phyloP scores from a whole-genome alignment of 2,797 vertebrate species.

The Trachops cirrhosus region DNA sequence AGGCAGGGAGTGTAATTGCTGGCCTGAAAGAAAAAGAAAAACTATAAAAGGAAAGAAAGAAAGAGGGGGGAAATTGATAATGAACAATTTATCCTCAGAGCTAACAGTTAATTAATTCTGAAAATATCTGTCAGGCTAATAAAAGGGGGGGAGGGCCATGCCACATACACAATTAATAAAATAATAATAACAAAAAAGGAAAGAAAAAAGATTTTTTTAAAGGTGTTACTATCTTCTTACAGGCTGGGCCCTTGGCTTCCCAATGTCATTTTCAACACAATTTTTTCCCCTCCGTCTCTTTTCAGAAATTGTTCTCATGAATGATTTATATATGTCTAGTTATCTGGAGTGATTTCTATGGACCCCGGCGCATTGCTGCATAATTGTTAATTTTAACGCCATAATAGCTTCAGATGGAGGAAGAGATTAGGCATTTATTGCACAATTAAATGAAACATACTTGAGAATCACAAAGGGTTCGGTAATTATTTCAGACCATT shows the following conservation, averaged over 20 bases:
- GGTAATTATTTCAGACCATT: conserved; percentile 99
- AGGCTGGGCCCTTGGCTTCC: conserved; percentile 93
- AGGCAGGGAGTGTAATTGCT: conserved; percentile 89
- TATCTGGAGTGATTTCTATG: conserved; percentile 99
- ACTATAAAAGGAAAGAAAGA: conserved; percentile 88
- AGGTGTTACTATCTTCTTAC: conserved; percentile 94
- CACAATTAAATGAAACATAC: conserved; percentile 99
- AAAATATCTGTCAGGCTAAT: conserved; percentile 97
- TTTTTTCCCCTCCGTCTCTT: conserved; percentile 87
- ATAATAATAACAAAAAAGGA: conserved; percentile 90
- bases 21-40: conserved; percentile 86
- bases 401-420: conserved; percentile 99
- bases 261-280: conserved; percentile 96
- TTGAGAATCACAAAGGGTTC: conserved; percentile 99
- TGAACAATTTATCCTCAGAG: conserved; percentile 95
- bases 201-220: conserved; percentile 85
- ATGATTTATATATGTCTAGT: conserved; percentile 99
- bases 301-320: conserved; percentile 98
- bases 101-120: conserved; percentile 99
- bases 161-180: conserved; percentile 87
- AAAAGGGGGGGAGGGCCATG: conserved; percentile 70
- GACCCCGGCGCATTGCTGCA: conserved; percentile 99
- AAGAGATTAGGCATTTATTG: conserved; percentile 99
- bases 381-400: conserved; percentile 99
- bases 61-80: conserved; percentile 82